A percentile compares a stretch with the other conserved stretches of the same genome.
Evolutionary conservation across 64 coral and sea anemone genomes (phyloP).

Genomic region (Porites australiensis): DNA sequence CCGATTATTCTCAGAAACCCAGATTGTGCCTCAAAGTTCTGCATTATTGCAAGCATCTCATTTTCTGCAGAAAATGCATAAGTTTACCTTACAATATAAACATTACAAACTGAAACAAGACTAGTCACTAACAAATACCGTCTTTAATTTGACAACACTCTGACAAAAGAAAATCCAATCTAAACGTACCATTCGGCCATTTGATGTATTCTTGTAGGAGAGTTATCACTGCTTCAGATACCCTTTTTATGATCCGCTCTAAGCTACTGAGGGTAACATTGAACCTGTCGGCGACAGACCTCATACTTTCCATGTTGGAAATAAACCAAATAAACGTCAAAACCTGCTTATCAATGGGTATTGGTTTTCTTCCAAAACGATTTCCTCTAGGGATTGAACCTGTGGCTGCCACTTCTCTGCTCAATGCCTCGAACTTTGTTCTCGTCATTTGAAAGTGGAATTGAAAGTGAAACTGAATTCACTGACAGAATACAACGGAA

Average conservation of each 20-base stretch:
- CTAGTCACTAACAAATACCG: no score
- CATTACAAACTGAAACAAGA: no score
- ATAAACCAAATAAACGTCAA: slow-evolving; percentile 54
- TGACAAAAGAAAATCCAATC: slow-evolving; percentile 7
- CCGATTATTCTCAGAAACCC: slow-evolving; percentile 52
- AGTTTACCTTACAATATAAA: no score
- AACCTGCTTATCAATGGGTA: slow-evolving; percentile 47
- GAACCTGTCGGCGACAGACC: slow-evolving; percentile 48
- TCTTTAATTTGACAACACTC: no score
- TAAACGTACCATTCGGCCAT: slow-evolving; percentile 48
- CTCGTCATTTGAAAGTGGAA: not conserved
- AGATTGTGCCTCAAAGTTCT: slow-evolving; percentile 47
- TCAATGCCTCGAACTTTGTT: not conserved
- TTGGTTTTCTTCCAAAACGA: slow-evolving; percentile 60
- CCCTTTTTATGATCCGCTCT: slow-evolving; percentile 40
- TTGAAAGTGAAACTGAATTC: no score
- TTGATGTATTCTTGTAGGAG: slow-evolving; percentile 52
- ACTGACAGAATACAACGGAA: not conserved
- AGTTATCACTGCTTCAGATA: slow-evolving; percentile 38
- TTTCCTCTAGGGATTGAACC: slow-evolving; percentile 51
- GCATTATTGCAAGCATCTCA: slow-evolving; percentile 58
- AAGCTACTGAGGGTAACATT: slow-evolving; percentile 61
- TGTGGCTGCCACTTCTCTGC: slow-evolving; percentile 20
- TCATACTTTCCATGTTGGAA: slow-evolving; percentile 51
- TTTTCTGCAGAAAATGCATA: slow-evolving; percentile 33